Conservation (phyloP, 2,888 invertebrate genomes). For the Drosophila neotestacea region DNA sequence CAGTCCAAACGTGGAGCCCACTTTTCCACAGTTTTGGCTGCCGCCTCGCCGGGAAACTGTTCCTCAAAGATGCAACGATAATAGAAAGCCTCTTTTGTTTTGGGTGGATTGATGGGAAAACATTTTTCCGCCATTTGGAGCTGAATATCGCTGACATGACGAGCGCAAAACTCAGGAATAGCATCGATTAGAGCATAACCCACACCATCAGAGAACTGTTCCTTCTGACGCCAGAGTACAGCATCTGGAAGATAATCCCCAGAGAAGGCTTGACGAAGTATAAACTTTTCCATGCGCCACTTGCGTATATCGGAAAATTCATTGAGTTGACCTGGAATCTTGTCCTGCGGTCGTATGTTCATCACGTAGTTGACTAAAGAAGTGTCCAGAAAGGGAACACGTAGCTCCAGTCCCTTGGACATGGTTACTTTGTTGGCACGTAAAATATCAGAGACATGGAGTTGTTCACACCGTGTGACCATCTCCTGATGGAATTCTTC, state of each 20-base stretch:
- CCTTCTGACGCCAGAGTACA: conserved; percentile 96
- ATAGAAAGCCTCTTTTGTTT: conserved; percentile 90
- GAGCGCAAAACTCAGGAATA: conserved; percentile 85
- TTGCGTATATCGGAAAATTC: conserved; percentile 48
- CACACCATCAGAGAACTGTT: conserved; percentile 88
- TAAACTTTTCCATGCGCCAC: conserved; percentile 90
- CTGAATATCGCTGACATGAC: conserved; percentile 87
- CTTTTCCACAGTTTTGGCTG: conserved; percentile 77
- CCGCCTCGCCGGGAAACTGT: conserved; percentile 74
- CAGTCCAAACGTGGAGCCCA: conserved; percentile 82
- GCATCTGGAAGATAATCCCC: conserved; percentile 90
- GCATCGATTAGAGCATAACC: conserved; percentile 82
- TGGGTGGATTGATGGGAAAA: conserved; percentile 90
- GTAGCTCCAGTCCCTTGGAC: conserved; percentile 90
- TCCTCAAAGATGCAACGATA: conserved; percentile 86
- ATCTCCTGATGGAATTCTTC: conserved; percentile 91
- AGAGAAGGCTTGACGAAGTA: conserved; percentile 92
- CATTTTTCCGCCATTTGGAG: conserved; percentile 84
- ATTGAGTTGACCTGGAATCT: conserved; percentile 87
- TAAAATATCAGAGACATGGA: conserved; percentile 92
- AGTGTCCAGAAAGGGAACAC: conserved; percentile 95
- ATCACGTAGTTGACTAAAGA: conserved; percentile 93
- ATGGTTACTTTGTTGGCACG: conserved; percentile 92
- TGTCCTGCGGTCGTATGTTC: conserved; percentile 88
- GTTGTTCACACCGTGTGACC: conserved; percentile 88